Evolutionary conservation across 2,888 invertebrate species (phyloP).

Genomic region (Melipona beecheii): DNA sequence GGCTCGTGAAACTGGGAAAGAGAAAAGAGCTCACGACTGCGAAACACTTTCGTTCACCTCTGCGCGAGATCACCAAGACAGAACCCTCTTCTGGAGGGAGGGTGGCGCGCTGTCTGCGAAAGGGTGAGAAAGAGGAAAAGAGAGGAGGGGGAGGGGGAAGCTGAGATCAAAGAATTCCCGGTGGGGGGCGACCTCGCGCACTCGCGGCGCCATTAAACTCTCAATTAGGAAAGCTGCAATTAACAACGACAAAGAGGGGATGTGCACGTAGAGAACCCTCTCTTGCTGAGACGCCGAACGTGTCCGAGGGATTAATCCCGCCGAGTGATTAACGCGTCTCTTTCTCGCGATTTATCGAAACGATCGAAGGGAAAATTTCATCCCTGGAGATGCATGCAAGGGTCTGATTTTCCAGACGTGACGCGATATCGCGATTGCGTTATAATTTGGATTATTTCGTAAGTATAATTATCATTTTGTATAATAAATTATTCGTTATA

Average conservation of each 20-base stretch:
- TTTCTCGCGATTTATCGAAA: neutral
- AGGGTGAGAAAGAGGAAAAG: neutral
- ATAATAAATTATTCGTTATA: too few species aligned
- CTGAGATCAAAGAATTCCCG: slow-evolving; percentile 60
- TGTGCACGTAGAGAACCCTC: slow-evolving; percentile 3
- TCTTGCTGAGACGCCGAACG: slow-evolving; percentile 11
- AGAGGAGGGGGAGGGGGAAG: neutral
- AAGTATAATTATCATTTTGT: neutral
- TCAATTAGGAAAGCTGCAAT: slow-evolving; percentile 69
- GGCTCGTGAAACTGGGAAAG: slow-evolving; percentile 4
- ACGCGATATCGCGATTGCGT: too few species aligned
- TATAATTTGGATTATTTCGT: neutral
- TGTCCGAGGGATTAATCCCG: slow-evolving; percentile 27
- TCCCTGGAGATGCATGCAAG: too few species aligned
- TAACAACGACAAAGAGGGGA: slow-evolving; percentile 56
- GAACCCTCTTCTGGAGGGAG: neutral
- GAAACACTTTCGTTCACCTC: slow-evolving; percentile 24
- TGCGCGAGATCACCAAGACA: slow-evolving; percentile 27
- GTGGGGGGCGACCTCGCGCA: slow-evolving; percentile 38
- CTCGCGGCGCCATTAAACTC: slow-evolving; percentile 62
- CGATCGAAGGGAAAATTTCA: neutral
- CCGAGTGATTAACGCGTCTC: neutral
- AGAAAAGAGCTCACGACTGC: slow-evolving; percentile 1
- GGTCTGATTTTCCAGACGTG: too few species aligned
- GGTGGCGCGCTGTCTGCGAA: neutral